These are phyloP conservation scores for Pterophyllum scalare DNA, from an alignment of 2,113 vertebrate genomes.

Conservation along the genomic window DNA sequence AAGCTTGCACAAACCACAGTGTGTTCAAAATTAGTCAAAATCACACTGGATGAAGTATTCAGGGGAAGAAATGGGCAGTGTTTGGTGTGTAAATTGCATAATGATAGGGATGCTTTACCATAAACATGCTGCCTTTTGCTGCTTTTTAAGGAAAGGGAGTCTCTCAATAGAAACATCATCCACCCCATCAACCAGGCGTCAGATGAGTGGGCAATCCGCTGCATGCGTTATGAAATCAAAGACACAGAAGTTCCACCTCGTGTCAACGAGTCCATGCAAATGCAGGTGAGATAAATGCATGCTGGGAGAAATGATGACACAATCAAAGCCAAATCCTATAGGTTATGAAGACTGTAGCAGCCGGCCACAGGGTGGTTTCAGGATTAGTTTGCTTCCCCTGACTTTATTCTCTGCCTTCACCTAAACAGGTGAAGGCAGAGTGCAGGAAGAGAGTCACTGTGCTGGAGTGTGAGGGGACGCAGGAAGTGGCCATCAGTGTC, in stretches of 20 bases:
- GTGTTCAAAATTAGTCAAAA: constrained; percentile 90
- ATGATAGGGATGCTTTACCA: neutral
- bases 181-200: constrained; percentile 91
- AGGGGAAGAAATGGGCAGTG: constrained; percentile 74
- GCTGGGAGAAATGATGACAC: neutral
- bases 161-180: constrained; percentile 87
- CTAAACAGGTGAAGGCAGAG: constrained; percentile 88
- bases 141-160: constrained; percentile 84
- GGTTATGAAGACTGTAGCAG: neutral
- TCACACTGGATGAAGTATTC: constrained; percentile 89
- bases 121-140: neutral
- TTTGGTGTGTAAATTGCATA: neutral
- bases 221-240: constrained; percentile 92
- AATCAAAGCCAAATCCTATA: neutral
- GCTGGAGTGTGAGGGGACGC: constrained; percentile 86
- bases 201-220: constrained; percentile 90
- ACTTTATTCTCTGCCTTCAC: neutral
- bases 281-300: constrained; percentile 82
- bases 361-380: neutral
- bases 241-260: constrained; percentile 89
- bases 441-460: constrained; percentile 87
- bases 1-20: constrained; percentile 92
- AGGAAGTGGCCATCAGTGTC: constrained; percentile 87
- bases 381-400: constrained; percentile 9
- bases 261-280: constrained; percentile 92